These are phyloP conservation scores for Macrobrachium nipponense DNA, from an alignment of 1,140 invertebrate species.

Conservation along the genomic window DNA sequence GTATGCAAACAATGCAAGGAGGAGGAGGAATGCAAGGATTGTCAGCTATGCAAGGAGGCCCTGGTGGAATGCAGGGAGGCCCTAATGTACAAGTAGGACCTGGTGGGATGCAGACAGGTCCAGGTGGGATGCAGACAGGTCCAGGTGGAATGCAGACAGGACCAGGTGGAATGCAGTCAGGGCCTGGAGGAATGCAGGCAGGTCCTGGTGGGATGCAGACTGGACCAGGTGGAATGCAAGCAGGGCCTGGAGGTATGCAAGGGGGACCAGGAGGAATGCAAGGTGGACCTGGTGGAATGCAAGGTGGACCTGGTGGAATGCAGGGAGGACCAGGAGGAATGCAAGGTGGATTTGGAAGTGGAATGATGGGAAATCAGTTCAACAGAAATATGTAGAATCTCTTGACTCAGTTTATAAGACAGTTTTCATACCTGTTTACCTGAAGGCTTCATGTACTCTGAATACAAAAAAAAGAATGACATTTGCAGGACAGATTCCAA, in stretches of 20 bases:
- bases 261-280: slow-evolving; percentile 15
- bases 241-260: slow-evolving; percentile 24
- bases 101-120: slow-evolving; percentile 28
- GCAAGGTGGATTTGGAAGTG: slow-evolving; percentile 39
- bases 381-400: not conserved
- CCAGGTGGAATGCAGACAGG: slow-evolving; percentile 31
- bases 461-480: not conserved
- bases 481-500: not conserved
- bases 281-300: slow-evolving; percentile 22
- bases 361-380: slow-evolving; percentile 5
- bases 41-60: slow-evolving; percentile 34
- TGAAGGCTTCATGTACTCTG: no score
- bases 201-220: slow-evolving; percentile 31
- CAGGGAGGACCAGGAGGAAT: slow-evolving; percentile 41
- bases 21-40: slow-evolving; percentile 43
- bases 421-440: not conserved
- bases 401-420: not conserved
- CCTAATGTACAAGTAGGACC: slow-evolving; percentile 38
- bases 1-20: slow-evolving; percentile 35
- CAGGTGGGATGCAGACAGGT: slow-evolving; percentile 31
- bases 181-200: slow-evolving; percentile 24
- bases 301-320: slow-evolving; percentile 31
- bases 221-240: slow-evolving; percentile 41
- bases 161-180: slow-evolving; percentile 42
- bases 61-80: slow-evolving; percentile 39